phyloP scores from a whole-genome alignment of 1,140 invertebrate genomes.

The Melipona quadrifasciata region DNA sequence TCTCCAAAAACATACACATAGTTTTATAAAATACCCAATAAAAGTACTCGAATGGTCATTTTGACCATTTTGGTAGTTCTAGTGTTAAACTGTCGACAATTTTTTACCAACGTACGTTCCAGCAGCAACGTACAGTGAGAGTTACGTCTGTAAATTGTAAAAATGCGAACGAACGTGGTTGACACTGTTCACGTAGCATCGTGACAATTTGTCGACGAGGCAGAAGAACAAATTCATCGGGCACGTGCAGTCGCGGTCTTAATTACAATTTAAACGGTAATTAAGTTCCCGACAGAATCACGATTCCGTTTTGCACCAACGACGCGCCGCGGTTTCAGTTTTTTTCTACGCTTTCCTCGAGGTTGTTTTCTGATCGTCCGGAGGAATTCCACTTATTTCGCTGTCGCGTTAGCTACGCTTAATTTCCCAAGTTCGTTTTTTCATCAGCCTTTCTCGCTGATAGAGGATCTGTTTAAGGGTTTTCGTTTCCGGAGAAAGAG shows the following conservation, averaged over 20 bases:
- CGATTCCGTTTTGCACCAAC: constrained; percentile 17
- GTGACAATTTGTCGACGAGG: constrained; percentile 16
- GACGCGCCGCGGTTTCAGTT: background rate
- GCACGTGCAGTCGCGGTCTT: constrained; percentile 28
- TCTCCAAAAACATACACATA: too few relatives aligned
- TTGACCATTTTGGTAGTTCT: too few relatives aligned
- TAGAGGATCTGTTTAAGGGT: background rate
- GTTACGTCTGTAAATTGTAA: too few relatives aligned
- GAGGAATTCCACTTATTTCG: background rate
- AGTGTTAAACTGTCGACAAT: too few relatives aligned
- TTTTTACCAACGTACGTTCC: too few relatives aligned
- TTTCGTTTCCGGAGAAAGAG: too few relatives aligned
- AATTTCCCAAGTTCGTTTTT: constrained; percentile 3
- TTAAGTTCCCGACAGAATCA: constrained; percentile 41
- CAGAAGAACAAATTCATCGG: background rate
- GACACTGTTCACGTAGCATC: constrained; percentile 20
- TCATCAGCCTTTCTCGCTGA: background rate
- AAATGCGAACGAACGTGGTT: background rate
- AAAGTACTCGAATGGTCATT: too few relatives aligned
- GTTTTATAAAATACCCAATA: too few relatives aligned
- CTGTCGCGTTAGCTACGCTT: background rate
- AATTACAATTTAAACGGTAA: constrained; percentile 43
- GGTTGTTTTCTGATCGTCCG: constrained; percentile 16
- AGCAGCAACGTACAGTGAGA: too few relatives aligned
- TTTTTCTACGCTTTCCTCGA: constrained; percentile 7